Base-by-base conservation (phyloP, 2,797 vertebrate species). In the Onychomys leucogaster region DNA sequence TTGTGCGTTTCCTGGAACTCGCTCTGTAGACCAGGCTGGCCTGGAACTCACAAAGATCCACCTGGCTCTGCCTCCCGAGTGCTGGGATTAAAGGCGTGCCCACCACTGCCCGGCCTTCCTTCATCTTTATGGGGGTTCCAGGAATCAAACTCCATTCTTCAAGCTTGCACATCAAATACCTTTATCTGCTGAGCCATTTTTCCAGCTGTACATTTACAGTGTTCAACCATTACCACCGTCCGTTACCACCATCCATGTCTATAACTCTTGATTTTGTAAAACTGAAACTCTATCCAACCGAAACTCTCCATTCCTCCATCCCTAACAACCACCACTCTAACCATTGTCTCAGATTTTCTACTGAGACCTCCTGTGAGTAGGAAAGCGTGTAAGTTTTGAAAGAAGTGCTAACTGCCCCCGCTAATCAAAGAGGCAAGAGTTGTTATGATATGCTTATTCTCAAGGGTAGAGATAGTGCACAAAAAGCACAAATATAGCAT, bases 381-480 rank as follows among this genome's bases (percentile, higher is more conserved):
- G 59, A 46, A 61, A 89, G 17, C 19, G 21, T 52, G n/a, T 19
- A 41, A 73, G 32, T 73, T 73, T 88, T 41, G 2, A 61, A 89
- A 71, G 46, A 71, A 75, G 32, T 88, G 29, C 27, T 73, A 65
- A 55, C 37, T 49, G 32, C 17, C n/a, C 41, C 27, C 13, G 32
- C 19, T 90, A 59, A 89, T n/a, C n/a, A 89, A 63, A 75, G 52
- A 80, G 41, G 84, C 4, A 73, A 73, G 16, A 65, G 32, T 93
- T 85, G 6, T 59, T 73, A 21, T 91, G 78, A 89, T 25, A 77
- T 71, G 46, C 16, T 96, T 95, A 69, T 91, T 93, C 46, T 95
- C 73, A 83, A 27, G 91, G 67, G 32, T 93, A 90, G 76, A 87
- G 69, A 65, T 89, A 85, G 86, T 94, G 46, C 10, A 80, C 82